These are phyloP conservation scores for Eristalinus aeneus DNA, from an alignment of 2,888 invertebrate genomes.

Conservation along the genomic window DNA sequence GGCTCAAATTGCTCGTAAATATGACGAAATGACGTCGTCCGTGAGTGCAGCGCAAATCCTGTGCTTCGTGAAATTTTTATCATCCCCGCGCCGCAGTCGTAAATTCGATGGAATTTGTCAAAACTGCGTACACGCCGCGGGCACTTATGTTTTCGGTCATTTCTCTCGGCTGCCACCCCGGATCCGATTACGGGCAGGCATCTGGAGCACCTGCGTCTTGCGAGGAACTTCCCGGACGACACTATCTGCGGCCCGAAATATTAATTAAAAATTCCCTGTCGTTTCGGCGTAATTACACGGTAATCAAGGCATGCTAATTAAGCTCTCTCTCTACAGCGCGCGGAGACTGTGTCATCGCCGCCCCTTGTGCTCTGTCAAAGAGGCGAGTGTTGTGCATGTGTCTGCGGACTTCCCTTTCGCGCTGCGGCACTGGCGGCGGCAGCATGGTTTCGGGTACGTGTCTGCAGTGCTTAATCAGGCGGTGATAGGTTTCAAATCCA, in stretches of 20 bases:
- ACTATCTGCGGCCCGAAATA: slow-evolving; percentile 35
- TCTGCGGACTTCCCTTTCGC: slow-evolving; percentile 29
- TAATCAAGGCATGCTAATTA: slow-evolving; percentile 70
- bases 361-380: slow-evolving; percentile 29
- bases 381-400: slow-evolving; percentile 4
- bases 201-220: slow-evolving; percentile 31
- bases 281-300: slow-evolving; percentile 68
- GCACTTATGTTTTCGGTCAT: slow-evolving; percentile 3
- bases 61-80: slow-evolving; percentile 47
- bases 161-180: neutral
- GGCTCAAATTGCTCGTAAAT: slow-evolving; percentile 65
- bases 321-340: slow-evolving; percentile 52
- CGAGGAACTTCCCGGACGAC: neutral
- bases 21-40: slow-evolving; percentile 60
- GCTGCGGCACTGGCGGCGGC: neutral
- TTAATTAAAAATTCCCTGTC: slow-evolving; percentile 68
- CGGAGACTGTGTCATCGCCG: slow-evolving; percentile 57
- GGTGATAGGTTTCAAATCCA: slow-evolving; percentile 63
- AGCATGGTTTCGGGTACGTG: slow-evolving; percentile 58
- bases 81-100: slow-evolving; percentile 45
- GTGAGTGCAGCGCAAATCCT: slow-evolving; percentile 26
- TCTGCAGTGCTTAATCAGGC: slow-evolving; percentile 66
- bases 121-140: slow-evolving; percentile 36
- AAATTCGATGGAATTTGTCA: slow-evolving; percentile 58
- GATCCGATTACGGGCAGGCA: slow-evolving; percentile 30